Conservation (phyloP, 1,140 invertebrate species). For the Lucilia cuprina region DNA sequence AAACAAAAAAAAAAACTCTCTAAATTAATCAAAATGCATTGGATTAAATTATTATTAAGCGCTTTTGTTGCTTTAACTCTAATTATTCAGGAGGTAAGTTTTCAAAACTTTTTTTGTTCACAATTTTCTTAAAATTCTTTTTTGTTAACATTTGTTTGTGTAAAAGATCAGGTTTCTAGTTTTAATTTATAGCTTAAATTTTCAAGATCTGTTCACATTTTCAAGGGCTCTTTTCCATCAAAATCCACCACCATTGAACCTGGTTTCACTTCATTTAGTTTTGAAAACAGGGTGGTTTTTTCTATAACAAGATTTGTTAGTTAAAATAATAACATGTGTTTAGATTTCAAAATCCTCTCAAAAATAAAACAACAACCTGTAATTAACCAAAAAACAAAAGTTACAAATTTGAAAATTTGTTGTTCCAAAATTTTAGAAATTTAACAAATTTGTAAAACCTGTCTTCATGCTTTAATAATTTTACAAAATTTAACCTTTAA, state of each 20-base stretch:
- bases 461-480: too few species aligned
- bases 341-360: not conserved
- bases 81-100: constrained; percentile 59
- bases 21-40: constrained; percentile 55
- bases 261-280: not conserved
- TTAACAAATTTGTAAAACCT: too few species aligned
- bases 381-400: not conserved
- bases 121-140: too few species aligned
- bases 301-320: too few species aligned
- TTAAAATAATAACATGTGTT: not conserved
- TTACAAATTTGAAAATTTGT: too few species aligned
- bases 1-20: not conserved
- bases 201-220: not conserved
- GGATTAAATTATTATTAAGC: constrained; percentile 61
- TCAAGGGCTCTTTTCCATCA: not conserved
- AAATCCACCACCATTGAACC: not conserved
- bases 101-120: too few species aligned
- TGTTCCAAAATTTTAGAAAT: too few species aligned
- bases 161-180: not conserved
- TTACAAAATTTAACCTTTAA: too few species aligned
- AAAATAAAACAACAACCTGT: not conserved
- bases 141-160: not conserved
- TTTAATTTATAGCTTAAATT: too few species aligned
- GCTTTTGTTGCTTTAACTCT: constrained; percentile 58
- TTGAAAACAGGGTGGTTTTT: too few species aligned